These are phyloP conservation scores for Hemithea aestivaria DNA, from an alignment of 2,888 invertebrate species.

Conservation along the genomic window DNA sequence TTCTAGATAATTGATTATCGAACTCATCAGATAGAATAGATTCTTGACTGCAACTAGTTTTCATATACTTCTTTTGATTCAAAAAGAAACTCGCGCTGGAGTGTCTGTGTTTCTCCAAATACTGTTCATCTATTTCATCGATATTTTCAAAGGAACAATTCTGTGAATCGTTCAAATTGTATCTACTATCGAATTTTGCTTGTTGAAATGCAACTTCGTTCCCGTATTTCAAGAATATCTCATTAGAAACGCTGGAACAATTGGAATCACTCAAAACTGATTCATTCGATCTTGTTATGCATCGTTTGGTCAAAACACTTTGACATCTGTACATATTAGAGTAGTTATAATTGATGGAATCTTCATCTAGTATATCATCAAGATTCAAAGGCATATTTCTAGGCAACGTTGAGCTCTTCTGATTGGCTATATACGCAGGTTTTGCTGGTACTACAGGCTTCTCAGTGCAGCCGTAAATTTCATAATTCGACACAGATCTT, in stretches of 20 bases:
- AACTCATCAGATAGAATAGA: constrained; percentile 87
- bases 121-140: constrained; percentile 49
- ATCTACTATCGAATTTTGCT: constrained; percentile 67
- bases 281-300: constrained; percentile 80
- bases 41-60: constrained; percentile 85
- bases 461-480: constrained; percentile 77
- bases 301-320: constrained; percentile 74
- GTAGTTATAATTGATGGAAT: constrained; percentile 56
- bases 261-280: constrained; percentile 73
- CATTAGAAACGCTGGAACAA: constrained; percentile 73
- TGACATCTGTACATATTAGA: constrained; percentile 67
- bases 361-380: constrained; percentile 75
- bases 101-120: constrained; percentile 79
- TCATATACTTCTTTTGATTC: constrained; percentile 82
- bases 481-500: constrained; percentile 87
- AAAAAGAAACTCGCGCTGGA: constrained; percentile 91
- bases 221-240: constrained; percentile 72
- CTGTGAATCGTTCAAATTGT: constrained; percentile 70
- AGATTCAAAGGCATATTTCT: constrained; percentile 75
- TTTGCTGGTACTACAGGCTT: constrained; percentile 63
- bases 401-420: constrained; percentile 72
- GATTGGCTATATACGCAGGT: constrained; percentile 52
- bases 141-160: constrained; percentile 72
- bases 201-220: constrained; percentile 73
- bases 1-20: constrained; percentile 80